Evolutionary conservation across 2,888 invertebrate genomes (phyloP).

Genomic region (Hesperia comma): DNA sequence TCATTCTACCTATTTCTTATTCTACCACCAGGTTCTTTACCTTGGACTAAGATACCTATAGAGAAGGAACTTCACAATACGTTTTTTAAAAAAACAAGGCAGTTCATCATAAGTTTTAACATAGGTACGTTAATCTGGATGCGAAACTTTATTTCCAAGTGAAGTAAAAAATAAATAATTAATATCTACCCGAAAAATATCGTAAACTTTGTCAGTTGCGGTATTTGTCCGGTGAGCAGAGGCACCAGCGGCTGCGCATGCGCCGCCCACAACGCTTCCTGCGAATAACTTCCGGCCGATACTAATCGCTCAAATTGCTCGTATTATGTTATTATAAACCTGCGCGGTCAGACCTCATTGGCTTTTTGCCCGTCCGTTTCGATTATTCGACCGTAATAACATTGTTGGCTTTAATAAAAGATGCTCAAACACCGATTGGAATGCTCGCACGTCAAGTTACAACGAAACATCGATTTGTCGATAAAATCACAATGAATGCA

Average conservation of each 20-base stretch:
- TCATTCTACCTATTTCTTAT: too few species aligned
- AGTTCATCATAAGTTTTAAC: too few species aligned
- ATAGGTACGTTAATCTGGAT: too few species aligned
- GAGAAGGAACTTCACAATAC: too few species aligned
- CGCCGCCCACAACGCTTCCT: slow-evolving; percentile 74
- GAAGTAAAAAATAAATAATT: neutral
- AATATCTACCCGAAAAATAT: neutral
- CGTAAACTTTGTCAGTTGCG: neutral
- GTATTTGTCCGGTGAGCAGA: neutral
- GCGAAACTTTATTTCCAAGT: too few species aligned
- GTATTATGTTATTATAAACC: slow-evolving; percentile 75
- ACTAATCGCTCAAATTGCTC: slow-evolving; percentile 52
- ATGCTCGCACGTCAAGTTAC: slow-evolving; percentile 12
- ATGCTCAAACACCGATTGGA: slow-evolving; percentile 32
- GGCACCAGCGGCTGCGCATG: slow-evolving; percentile 56
- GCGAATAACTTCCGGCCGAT: slow-evolving; percentile 72
- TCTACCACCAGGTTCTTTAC: too few species aligned
- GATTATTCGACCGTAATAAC: slow-evolving; percentile 45
- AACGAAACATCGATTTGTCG: slow-evolving; percentile 20
- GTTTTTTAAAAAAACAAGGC: too few species aligned
- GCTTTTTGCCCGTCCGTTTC: slow-evolving; percentile 57
- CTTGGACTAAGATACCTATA: too few species aligned
- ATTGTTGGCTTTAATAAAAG: slow-evolving; percentile 35
- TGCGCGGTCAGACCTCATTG: slow-evolving; percentile 70
- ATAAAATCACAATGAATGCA: slow-evolving; percentile 24